These are phyloP conservation scores for Crotophaga sulcirostris DNA, from an alignment of 2,113 vertebrate genomes.

Conservation along the genomic window DNA sequence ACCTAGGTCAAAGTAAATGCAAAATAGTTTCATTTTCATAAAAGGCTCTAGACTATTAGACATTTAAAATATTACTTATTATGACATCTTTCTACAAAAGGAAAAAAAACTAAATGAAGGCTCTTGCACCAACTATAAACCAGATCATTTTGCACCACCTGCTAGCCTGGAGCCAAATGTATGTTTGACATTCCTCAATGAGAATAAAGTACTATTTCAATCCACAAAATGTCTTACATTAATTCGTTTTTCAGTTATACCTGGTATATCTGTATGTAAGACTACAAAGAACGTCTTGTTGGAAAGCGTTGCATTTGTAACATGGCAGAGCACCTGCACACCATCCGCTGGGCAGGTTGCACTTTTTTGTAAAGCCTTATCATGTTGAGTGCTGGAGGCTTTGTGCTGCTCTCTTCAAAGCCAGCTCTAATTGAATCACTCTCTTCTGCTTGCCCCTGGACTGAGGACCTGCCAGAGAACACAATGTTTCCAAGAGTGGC, in stretches of 20 bases:
- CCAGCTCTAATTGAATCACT: background rate
- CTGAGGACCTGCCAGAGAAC: background rate
- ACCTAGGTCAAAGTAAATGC: background rate
- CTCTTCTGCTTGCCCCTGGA: background rate
- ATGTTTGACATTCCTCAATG: background rate
- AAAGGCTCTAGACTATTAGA: background rate
- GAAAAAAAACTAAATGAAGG: background rate
- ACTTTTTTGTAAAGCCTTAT: background rate
- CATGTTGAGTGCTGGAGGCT: background rate
- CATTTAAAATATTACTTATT: background rate
- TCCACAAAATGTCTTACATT: background rate
- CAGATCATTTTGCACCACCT: background rate
- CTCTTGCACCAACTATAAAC: background rate
- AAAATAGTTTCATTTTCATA: background rate
- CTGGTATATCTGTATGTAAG: background rate
- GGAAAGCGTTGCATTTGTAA: rapidly evolving
- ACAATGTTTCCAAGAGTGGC: background rate
- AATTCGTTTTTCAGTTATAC: background rate
- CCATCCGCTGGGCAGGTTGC: background rate
- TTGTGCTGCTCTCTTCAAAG: background rate
- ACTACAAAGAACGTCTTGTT: background rate
- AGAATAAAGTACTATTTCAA: background rate
- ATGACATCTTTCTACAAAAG: background rate
- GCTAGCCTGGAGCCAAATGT: background rate
- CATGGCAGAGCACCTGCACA: background rate